These are phyloP conservation scores for Clavelina lepadiformis DNA, from an alignment of 23 tunicate species.

Conservation along the genomic window DNA sequence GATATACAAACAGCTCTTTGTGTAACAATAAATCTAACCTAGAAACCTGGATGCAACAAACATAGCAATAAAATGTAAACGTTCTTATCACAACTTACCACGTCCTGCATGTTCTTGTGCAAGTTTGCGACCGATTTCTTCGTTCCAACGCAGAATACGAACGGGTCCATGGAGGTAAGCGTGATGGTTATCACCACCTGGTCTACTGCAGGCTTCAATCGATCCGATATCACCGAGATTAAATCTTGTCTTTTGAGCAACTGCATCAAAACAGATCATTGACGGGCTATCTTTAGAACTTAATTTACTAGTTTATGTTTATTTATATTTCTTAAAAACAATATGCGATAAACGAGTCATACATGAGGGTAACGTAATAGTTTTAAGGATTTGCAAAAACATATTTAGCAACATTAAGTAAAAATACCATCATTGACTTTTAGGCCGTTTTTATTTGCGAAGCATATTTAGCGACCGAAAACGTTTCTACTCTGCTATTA, in stretches of 20 bases:
- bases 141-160: constrained; percentile 66
- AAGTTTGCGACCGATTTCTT: constrained; percentile 58
- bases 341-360: too few species aligned
- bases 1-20: too few species aligned
- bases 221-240: constrained; percentile 52
- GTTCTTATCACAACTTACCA: constrained; percentile 39
- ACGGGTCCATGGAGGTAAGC: constrained; percentile 60
- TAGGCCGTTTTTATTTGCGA: too few species aligned
- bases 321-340: not conserved
- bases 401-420: too few species aligned
- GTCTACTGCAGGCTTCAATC: constrained; percentile 49
- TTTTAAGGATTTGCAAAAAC: too few species aligned
- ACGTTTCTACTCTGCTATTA: too few species aligned
- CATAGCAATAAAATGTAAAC: too few species aligned
- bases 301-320: not conserved
- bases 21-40: too few species aligned
- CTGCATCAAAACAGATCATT: constrained; percentile 21
- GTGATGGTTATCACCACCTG: constrained; percentile 60
- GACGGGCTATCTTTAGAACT: not conserved
- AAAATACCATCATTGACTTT: too few species aligned
- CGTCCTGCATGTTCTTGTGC: constrained; percentile 76
- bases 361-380: too few species aligned
- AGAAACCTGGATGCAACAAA: too few species aligned
- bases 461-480: too few species aligned
- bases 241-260: constrained; percentile 80